These are phyloP conservation scores for Trichopria drosophilae DNA, from an alignment of 2,888 invertebrate genomes.

Conservation along the genomic window DNA sequence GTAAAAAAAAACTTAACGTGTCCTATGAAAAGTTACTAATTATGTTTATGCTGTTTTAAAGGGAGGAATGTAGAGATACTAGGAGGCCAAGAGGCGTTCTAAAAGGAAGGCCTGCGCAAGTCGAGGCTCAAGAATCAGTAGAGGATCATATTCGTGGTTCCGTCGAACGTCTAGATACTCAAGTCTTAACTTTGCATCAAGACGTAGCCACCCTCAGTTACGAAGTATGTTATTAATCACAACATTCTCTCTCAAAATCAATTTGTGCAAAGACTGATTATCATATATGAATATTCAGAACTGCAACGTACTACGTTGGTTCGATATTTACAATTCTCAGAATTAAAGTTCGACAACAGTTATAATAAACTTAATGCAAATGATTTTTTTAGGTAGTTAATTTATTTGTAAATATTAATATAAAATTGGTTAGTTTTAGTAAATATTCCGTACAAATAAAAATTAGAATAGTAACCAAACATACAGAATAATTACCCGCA, in stretches of 20 bases:
- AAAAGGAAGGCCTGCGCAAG: slow-evolving; percentile 45
- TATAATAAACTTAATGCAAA: no score
- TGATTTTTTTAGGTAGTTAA: no score
- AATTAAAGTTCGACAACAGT: no score
- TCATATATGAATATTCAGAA: neutral
- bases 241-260: neutral
- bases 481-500: no score
- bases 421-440: no score
- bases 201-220: slow-evolving; percentile 84
- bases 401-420: no score
- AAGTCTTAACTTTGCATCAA: slow-evolving; percentile 80
- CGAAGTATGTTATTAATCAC: slow-evolving; percentile 62
- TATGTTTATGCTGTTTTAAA: slow-evolving; percentile 24
- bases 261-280: no score
- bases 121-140: slow-evolving; percentile 45
- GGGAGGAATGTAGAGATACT: slow-evolving; percentile 48
- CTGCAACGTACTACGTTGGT: no score
- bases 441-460: no score
- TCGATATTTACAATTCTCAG: no score
- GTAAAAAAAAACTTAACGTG: neutral
- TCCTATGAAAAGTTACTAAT: neutral
- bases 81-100: slow-evolving; percentile 43
- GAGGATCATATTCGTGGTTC: slow-evolving; percentile 56
- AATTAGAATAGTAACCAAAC: no score
- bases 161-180: slow-evolving; percentile 78